phyloP scores from a whole-genome alignment of 2,797 vertebrate genomes.

The Centroberyx gerrardi region DNA sequence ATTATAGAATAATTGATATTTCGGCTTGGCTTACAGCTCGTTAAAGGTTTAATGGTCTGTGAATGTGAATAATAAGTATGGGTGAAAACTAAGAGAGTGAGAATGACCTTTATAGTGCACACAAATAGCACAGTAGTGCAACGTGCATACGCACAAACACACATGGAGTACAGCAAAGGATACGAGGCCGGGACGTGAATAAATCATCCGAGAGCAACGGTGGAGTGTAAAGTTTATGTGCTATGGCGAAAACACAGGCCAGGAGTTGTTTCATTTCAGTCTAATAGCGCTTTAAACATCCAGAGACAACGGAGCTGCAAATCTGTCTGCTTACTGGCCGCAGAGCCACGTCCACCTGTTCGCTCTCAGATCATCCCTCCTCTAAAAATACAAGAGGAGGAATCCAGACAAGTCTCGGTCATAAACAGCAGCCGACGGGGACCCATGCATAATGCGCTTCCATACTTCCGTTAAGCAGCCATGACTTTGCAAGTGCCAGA shows the following conservation, averaged over 20 bases:
- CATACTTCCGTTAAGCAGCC: constrained; percentile 49
- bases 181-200: constrained; percentile 5
- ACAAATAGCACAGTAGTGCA: constrained; percentile 47
- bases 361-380: constrained; percentile 66
- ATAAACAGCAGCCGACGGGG: constrained; percentile 60
- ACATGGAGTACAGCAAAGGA: not conserved
- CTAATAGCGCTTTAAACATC: constrained; percentile 54
- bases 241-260: constrained; percentile 8
- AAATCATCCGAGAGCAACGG: not conserved
- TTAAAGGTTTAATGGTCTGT: constrained; percentile 79
- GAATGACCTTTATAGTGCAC: constrained; percentile 62
- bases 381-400: constrained; percentile 76
- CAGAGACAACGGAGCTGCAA: constrained; percentile 49
- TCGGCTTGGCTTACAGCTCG: constrained; percentile 61
- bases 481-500: constrained; percentile 51
- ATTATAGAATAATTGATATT: constrained; percentile 74
- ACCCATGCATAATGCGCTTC: constrained; percentile 44
- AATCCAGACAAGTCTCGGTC: constrained; percentile 71
- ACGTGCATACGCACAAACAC: constrained; percentile 31
- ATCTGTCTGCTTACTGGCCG: constrained; percentile 52
- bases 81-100: constrained; percentile 64
- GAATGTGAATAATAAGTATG: constrained; percentile 74
- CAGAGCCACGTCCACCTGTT: constrained; percentile 73
- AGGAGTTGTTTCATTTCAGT: constrained; percentile 38
- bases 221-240: constrained; percentile 19